Evolutionary conservation across 2,888 invertebrate species (phyloP), one percentile per base, ranked within the genome.

Genomic region (Platynereis dumerilii): DNA sequence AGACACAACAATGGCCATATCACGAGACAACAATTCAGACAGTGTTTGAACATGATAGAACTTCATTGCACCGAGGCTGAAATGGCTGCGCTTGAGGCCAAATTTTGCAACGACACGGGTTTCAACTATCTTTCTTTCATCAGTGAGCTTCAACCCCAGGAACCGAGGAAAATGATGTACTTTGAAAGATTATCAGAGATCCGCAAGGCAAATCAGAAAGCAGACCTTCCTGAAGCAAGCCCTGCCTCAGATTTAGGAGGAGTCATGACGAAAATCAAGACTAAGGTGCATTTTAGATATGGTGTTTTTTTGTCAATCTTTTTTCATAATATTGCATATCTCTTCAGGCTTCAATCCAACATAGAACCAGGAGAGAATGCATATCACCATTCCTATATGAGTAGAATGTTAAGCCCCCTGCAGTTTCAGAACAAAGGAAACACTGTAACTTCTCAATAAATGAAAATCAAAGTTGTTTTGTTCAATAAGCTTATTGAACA

Each of bases 1-100:
- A 83, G 83, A 65, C 81, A 83, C 69, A 84, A 83, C 72, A 81
- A 80, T 72, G 82, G 82, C 44, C 82, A 83, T 69, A 78, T 84
- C 44, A 83, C 81, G 0, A 70, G 75, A 17, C 63, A 73, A 2
- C 82, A 84, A 74, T 84, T 84, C 76, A 76, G 80, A 7, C 83
- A 83, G 66, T 78, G 78, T 59, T 72, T 84, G 69, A 80, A 78
- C 3, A 81, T 82, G 74, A 66, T 83, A 28, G 80, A 81, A 53
- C 73, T 84, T 17, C 75, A 77, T 53, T 69, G 77, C 54, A 75
- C 74, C 15, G 79, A 79, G 59, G 75, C 73, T 12, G 83, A 83
- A 68, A 78, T 82, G 78, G 72, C 73, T 24, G 78, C 81, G 12
- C 69, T 84, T 3, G 82, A 83, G 65, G 81, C 82, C 2, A 76